A percentile compares a stretch with the other conserved stretches of the same genome.
Evolutionary conservation across 2,888 invertebrate genomes (phyloP).

Genomic region (Drosophila diplacantha): DNA sequence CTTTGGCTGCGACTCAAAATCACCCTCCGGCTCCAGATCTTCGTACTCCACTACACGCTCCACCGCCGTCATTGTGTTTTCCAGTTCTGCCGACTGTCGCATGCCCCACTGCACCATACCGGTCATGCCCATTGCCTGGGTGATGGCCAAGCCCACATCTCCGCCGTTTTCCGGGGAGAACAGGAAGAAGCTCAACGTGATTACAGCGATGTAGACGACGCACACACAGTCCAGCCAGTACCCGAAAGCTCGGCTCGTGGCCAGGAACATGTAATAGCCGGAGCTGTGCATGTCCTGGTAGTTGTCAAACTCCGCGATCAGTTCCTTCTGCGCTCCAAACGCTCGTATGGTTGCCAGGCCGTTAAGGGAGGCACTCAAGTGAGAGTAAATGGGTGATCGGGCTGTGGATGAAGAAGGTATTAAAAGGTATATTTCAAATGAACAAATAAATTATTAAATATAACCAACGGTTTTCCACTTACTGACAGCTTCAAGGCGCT

Average conservation of each 20-base stretch:
- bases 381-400: slow-evolving; percentile 96
- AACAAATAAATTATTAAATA: not conserved
- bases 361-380: slow-evolving; percentile 91
- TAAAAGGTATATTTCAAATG: not conserved
- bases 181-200: slow-evolving; percentile 90
- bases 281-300: slow-evolving; percentile 93
- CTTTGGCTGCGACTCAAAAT: slow-evolving; percentile 83
- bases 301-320: slow-evolving; percentile 88
- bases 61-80: slow-evolving; percentile 93
- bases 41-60: slow-evolving; percentile 88
- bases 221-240: slow-evolving; percentile 95
- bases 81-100: slow-evolving; percentile 93
- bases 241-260: slow-evolving; percentile 94
- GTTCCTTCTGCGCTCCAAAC: slow-evolving; percentile 87
- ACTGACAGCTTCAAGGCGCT: slow-evolving; percentile 89
- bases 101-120: slow-evolving; percentile 89
- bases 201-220: slow-evolving; percentile 89
- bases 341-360: slow-evolving; percentile 95
- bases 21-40: slow-evolving; percentile 77
- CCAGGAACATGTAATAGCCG: slow-evolving; percentile 93
- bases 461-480: slow-evolving; percentile 77
- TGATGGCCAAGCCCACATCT: slow-evolving; percentile 87
- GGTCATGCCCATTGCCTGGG: slow-evolving; percentile 87
- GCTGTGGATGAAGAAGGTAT: slow-evolving; percentile 78
- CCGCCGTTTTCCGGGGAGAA: slow-evolving; percentile 84